Percentiles rank a stretch among this genome's conserved stretches.
These are phyloP conservation scores for Sebastes schlegelii DNA, from an alignment of 2,113 vertebrate genomes.

Conservation along the genomic window DNA sequence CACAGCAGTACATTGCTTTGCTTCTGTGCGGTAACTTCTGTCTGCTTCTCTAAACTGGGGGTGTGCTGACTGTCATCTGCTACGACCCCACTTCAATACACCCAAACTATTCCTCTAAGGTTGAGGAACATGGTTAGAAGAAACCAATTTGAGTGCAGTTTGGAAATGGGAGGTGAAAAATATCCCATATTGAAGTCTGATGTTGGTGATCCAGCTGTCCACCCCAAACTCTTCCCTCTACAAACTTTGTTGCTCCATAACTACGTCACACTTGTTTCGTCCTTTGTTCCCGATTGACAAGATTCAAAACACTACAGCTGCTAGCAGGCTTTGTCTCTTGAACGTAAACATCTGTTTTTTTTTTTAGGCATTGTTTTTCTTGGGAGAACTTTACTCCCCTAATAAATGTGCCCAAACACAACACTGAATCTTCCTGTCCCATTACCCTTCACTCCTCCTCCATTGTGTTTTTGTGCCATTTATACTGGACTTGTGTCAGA, in stretches of 20 bases:
- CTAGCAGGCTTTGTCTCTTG: neutral
- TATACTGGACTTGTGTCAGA: conserved; percentile 33
- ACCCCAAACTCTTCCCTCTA: neutral
- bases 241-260: neutral
- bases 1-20: too few relatives aligned
- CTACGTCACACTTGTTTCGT: neutral
- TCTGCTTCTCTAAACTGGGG: too few relatives aligned
- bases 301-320: neutral
- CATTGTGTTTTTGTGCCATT: conserved; percentile 28
- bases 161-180: neutral
- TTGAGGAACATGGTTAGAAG: neutral
- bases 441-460: conserved; percentile 8
- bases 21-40: too few relatives aligned
- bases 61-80: too few relatives aligned
- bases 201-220: neutral
- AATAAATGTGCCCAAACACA: neutral
- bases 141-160: neutral
- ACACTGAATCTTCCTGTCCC: conserved; percentile 1
- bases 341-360: neutral
- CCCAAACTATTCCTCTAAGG: neutral
- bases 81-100: too few relatives aligned
- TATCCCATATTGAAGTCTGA: neutral
- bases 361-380: neutral
- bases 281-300: neutral
- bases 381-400: neutral